Conservation (phyloP, 2,888 invertebrate genomes). For the Torymus texanus region DNA sequence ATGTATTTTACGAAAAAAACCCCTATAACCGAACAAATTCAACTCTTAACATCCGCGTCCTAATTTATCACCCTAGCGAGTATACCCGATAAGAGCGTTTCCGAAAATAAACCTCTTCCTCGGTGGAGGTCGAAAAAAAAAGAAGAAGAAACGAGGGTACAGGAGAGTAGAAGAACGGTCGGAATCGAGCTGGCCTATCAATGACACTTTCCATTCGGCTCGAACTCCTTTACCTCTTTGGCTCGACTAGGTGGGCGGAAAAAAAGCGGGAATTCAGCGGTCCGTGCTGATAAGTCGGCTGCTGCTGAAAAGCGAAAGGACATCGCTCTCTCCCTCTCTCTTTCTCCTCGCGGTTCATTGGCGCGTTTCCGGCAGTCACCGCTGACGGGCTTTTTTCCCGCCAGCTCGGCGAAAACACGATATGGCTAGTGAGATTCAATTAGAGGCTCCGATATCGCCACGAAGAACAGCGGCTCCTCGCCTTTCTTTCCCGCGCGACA, state of each 20-base stretch:
- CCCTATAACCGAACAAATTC: too few relatives aligned
- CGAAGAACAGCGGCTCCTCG: too few relatives aligned
- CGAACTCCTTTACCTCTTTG: not conserved
- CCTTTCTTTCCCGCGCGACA: not conserved
- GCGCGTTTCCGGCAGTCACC: not conserved
- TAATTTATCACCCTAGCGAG: too few relatives aligned
- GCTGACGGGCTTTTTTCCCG: not conserved
- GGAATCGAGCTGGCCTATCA: conserved; percentile 1
- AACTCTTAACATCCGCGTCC: too few relatives aligned
- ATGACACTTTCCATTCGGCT: conserved; percentile 14
- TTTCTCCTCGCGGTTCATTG: conserved; percentile 23
- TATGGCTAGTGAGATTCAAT: conserved; percentile 25
- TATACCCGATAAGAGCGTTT: too few relatives aligned
- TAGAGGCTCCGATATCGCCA: conserved; percentile 13
- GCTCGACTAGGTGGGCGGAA: not conserved
- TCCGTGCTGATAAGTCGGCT: conserved; percentile 20
- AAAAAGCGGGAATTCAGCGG: conserved; percentile 17
- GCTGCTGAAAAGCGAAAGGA: conserved; percentile 24
- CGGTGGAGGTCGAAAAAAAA: too few relatives aligned
- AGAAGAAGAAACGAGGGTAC: too few relatives aligned
- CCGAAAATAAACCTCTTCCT: too few relatives aligned
- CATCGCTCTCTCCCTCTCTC: conserved; percentile 21
- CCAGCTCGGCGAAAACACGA: conserved; percentile 3
- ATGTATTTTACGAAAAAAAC: too few relatives aligned
- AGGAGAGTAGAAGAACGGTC: too few relatives aligned